Evolutionary conservation across 2,888 invertebrate genomes (phyloP).

Genomic region (Candidula unifasciata): DNA sequence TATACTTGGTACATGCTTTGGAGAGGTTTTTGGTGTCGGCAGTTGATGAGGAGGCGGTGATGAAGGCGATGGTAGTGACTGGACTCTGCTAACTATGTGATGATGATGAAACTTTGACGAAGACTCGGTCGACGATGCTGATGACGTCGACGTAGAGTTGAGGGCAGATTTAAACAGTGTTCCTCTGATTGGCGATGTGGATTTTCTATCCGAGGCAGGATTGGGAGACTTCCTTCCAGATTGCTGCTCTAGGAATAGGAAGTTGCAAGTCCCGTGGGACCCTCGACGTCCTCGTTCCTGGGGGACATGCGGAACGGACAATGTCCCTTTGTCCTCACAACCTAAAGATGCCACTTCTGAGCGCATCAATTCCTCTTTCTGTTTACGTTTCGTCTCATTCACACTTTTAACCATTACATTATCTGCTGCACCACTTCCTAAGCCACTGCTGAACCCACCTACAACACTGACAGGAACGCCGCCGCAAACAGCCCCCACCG

Average conservation of each 20-base stretch:
- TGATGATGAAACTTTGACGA: slow-evolving; percentile 26
- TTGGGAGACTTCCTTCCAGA: slow-evolving; percentile 37
- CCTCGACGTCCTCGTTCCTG: slow-evolving; percentile 25
- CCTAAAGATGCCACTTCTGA: slow-evolving; percentile 34
- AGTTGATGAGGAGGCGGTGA: slow-evolving; percentile 42
- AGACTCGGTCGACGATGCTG: slow-evolving; percentile 24
- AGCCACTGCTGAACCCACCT: not conserved
- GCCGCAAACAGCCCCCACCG: not conserved
- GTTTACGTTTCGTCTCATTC: slow-evolving; percentile 20
- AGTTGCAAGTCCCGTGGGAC: slow-evolving; percentile 44
- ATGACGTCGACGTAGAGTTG: slow-evolving; percentile 31
- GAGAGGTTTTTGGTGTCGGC: slow-evolving; percentile 6
- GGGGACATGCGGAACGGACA: slow-evolving; percentile 23
- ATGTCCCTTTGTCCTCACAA: slow-evolving; percentile 27
- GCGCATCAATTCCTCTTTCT: not conserved
- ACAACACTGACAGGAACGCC: not conserved
- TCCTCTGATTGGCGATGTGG: slow-evolving; percentile 33
- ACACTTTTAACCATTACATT: not conserved
- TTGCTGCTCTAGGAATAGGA: slow-evolving; percentile 42
- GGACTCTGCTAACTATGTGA: not conserved
- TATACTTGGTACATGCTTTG: slow-evolving; percentile 12
- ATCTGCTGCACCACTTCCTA: not conserved
- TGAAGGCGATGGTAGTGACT: slow-evolving; percentile 22
- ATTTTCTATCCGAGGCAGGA: slow-evolving; percentile 29
- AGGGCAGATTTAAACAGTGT: slow-evolving; percentile 15